Base-by-base conservation (phyloP, 2,888 invertebrate genomes). In the Chorisops tibialis region DNA sequence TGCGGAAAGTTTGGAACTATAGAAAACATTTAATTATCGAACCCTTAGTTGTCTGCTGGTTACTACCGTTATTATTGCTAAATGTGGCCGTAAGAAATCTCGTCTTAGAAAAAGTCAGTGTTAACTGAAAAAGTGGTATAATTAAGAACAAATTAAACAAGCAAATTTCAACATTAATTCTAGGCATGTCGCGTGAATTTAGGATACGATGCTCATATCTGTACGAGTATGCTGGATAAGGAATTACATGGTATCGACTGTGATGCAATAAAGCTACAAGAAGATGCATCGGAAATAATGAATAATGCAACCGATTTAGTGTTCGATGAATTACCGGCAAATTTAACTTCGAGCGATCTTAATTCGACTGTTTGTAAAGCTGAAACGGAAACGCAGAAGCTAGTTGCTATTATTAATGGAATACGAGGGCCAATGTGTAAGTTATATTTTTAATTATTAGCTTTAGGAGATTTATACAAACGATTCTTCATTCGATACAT, bases 391-490 rank as follows among this genome's bases (percentile, higher is more conserved):
- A 72, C 75, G 1, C 78, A 79, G 63, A 74, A 71, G 61, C 63
- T 74, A 22, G 70, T 74, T 9, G 70, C 78, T 1, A 70, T 74
- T 63, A 71, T 76, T 14, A 73, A 75, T 51, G 77, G 75, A 7
- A 74, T 74, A 59, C 70, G 78, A 18, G 75, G 76, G 11, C 78
- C 78, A 1, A 75, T 79, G 59, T 75, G 78, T 78, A 69, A 70
- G 70, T n/a, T n/a, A n/a, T n/a, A n/a, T n/a, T n/a, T n/a, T n/a
- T n/a, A n/a, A n/a, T n/a, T n/a, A n/a, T n/a, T n/a, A n/a, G n/a
- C n/a, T n/a, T n/a, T n/a, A n/a, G n/a, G n/a, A n/a, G n/a, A n/a
- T n/a, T n/a, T n/a, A n/a, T n/a, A n/a, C n/a, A n/a, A n/a, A n/a
- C n/a, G n/a, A n/a, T n/a, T n/a, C n/a, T n/a, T n/a, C n/a, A n/a